Evolutionary conservation across 2,113 vertebrate genomes (phyloP).

Genomic region (Ammodytes marinus): DNA sequence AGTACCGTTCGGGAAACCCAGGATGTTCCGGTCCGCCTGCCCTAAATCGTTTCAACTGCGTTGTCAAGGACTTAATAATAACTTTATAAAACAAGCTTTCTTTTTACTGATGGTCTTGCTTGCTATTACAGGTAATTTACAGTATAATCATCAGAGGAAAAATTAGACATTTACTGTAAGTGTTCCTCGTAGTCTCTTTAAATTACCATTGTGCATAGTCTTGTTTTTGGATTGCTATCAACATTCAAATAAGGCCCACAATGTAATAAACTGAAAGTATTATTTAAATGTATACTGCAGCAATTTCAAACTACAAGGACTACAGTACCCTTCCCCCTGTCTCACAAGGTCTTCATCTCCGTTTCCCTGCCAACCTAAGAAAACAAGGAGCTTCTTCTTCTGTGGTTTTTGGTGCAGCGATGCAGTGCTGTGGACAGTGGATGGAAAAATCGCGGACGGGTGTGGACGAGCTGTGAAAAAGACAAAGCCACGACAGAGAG

Average conservation of each 20-base stretch:
- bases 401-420: conserved; percentile 36
- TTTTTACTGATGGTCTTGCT: too few relatives aligned
- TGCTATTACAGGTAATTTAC: too few relatives aligned
- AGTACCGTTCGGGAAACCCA: too few relatives aligned
- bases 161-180: too few relatives aligned
- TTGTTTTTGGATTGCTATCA: background rate
- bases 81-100: too few relatives aligned
- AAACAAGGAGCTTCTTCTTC: conserved; percentile 15
- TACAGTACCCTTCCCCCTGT: background rate
- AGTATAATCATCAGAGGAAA: too few relatives aligned
- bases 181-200: too few relatives aligned
- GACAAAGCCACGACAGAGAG: conserved; percentile 78
- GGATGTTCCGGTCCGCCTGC: too few relatives aligned
- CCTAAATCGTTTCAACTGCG: too few relatives aligned
- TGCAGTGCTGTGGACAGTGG: conserved; percentile 66
- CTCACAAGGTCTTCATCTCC: background rate
- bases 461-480: conserved; percentile 74
- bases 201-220: too few relatives aligned
- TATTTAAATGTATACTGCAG: background rate
- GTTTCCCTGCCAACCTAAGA: conserved; percentile 3
- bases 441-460: conserved; percentile 63
- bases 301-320: background rate
- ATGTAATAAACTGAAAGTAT: background rate
- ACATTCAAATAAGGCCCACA: background rate
- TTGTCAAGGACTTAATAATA: too few relatives aligned